Evolutionary conservation across 2,797 vertebrate genomes (phyloP).

Genomic region (Lophius americanus): DNA sequence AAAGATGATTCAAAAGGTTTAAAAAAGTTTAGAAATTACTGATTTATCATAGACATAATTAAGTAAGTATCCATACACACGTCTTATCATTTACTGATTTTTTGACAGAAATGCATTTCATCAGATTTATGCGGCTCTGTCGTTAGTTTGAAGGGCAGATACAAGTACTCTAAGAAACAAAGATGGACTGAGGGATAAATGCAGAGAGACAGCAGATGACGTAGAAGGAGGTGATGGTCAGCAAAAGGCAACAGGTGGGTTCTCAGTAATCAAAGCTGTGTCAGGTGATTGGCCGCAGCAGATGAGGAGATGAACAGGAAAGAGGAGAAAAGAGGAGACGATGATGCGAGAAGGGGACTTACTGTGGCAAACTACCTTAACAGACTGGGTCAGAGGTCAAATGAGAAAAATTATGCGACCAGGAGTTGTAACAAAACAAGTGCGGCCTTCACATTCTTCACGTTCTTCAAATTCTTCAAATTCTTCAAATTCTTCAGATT

Average conservation of each 20-base stretch:
- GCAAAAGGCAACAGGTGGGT: constrained; percentile 54
- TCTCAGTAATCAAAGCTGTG: constrained; percentile 32
- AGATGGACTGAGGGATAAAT: background rate
- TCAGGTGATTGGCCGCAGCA: constrained; percentile 47
- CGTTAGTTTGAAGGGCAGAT: background rate
- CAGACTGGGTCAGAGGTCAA: background rate
- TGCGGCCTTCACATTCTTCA: too few species aligned
- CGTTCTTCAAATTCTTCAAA: too few species aligned
- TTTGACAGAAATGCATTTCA: background rate
- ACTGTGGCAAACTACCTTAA: constrained; percentile 12
- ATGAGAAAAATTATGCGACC: background rate
- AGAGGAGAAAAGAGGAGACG: constrained; percentile 12
- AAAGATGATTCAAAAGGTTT: too few species aligned
- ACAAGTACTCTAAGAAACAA: constrained; percentile 3
- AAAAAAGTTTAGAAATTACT: too few species aligned
- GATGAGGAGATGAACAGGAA: constrained; percentile 46
- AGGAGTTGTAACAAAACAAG: too few species aligned
- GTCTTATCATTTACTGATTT: background rate
- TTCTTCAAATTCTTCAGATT: too few species aligned
- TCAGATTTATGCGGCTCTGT: background rate
- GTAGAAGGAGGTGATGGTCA: background rate
- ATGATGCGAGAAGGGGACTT: background rate
- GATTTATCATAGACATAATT: too few species aligned
- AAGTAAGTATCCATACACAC: background rate
- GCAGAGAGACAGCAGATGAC: constrained; percentile 38